A percentile compares a stretch with the other conserved stretches of the same genome.
Conservation (phyloP, 2,888 invertebrate genomes). For the Microdon myrmicae region DNA sequence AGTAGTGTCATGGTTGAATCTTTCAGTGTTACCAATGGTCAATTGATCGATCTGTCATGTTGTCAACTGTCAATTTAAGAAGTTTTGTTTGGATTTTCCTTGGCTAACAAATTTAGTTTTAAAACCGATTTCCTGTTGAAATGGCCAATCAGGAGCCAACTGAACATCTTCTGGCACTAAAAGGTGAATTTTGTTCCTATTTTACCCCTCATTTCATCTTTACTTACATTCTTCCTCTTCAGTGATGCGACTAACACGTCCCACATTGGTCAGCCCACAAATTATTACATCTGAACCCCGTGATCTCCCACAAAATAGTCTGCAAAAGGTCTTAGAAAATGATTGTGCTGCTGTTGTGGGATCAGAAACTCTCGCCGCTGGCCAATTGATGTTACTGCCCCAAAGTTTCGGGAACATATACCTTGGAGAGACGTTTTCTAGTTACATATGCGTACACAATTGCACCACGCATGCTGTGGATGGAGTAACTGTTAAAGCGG, state of each 20-base stretch:
- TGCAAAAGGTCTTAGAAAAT: constrained; percentile 80
- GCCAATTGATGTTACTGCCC: constrained; percentile 91
- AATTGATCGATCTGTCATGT: no score
- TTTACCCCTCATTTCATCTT: not conserved
- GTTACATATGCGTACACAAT: constrained; percentile 97
- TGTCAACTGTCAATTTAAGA: no score
- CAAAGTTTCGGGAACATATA: constrained; percentile 99
- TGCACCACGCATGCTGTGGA: constrained; percentile 82
- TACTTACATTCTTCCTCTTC: not conserved
- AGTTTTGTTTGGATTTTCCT: no score
- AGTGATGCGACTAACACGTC: constrained; percentile 96
- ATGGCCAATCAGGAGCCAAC: constrained; percentile 62
- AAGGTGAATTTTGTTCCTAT: constrained; percentile 57
- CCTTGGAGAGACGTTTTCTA: constrained; percentile 97
- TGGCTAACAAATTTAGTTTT: no score
- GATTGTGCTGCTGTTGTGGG: constrained; percentile 87
- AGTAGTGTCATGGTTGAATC: no score
- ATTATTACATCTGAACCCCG: constrained; percentile 86
- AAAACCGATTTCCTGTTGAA: constrained; percentile 7
- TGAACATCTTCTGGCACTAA: constrained; percentile 64
- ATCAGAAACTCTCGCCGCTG: constrained; percentile 77
- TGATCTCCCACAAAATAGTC: constrained; percentile 84
- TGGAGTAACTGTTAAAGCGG: constrained; percentile 74
- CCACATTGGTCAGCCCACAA: constrained; percentile 84
- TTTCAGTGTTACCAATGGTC: no score